Percentiles rank a stretch among this genome's conserved stretches.
Evolutionary conservation across 2,797 vertebrate genomes (phyloP).

Genomic region (Scarus forsteni): DNA sequence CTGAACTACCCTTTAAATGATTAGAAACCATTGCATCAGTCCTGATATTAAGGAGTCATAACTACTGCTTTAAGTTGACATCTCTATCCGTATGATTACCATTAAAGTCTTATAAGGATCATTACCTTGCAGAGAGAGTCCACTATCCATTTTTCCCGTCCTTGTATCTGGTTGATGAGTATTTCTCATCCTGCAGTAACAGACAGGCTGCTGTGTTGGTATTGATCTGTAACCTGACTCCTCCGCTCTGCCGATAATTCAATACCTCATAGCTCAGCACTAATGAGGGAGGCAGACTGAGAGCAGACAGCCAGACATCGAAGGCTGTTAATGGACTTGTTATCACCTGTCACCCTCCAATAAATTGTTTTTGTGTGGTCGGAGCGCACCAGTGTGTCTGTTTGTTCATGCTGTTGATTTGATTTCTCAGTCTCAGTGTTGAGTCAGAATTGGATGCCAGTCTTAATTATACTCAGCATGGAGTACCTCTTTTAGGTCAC

Average conservation of each 20-base stretch:
- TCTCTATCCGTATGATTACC: conserved; percentile 16
- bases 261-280: conserved; percentile 22
- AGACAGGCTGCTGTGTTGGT: conserved; percentile 32
- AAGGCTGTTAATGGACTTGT: conserved; percentile 51
- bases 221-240: conserved; percentile 65
- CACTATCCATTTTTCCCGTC: background rate
- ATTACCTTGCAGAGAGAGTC: conserved; percentile 7
- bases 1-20: background rate
- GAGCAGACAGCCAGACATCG: conserved; percentile 34
- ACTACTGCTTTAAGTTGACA: background rate
- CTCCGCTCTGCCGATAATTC: conserved; percentile 41
- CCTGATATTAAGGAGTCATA: background rate
- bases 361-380: conserved; percentile 12
- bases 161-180: background rate
- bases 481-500: no score
- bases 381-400: background rate
- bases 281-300: conserved; percentile 20
- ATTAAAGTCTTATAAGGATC: background rate
- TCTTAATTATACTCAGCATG: no score
- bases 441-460: background rate
- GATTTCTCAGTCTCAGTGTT: conserved; percentile 5
- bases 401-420: background rate
- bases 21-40: conserved; percentile 27
- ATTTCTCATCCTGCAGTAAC: conserved; percentile 25
- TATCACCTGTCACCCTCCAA: conserved; percentile 16